These are phyloP conservation scores for Xylota segnis DNA, from an alignment of 2,888 invertebrate genomes.

Conservation along the genomic window DNA sequence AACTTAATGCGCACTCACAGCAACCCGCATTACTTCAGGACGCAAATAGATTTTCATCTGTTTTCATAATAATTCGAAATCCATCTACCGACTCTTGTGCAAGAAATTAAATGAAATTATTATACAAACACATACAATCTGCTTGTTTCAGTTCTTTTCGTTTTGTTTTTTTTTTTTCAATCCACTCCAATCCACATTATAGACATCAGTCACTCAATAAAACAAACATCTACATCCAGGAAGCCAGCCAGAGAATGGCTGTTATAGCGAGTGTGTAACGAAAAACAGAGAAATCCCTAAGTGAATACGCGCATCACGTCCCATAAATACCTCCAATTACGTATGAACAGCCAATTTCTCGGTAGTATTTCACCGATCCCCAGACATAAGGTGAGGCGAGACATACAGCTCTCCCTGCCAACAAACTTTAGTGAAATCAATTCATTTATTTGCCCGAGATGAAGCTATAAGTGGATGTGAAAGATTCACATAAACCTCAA, in stretches of 20 bases:
- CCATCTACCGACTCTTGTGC: not conserved
- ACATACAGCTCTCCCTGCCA: constrained; percentile 4
- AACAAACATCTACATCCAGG: constrained; percentile 63
- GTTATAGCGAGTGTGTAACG: not conserved
- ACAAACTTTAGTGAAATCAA: constrained; percentile 72
- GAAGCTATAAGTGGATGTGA: constrained; percentile 75
- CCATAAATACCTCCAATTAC: constrained; percentile 71
- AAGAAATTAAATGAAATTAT: constrained; percentile 19
- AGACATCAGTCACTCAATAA: constrained; percentile 72
- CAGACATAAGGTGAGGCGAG: not conserved
- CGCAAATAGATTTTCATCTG: not conserved
- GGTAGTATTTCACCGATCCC: constrained; percentile 14
- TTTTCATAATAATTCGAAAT: not conserved
- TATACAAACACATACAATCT: not conserved
- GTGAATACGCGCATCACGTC: constrained; percentile 67
- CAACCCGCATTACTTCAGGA: not conserved
- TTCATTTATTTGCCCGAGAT: constrained; percentile 75
- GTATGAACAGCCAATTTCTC: constrained; percentile 49
- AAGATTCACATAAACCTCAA: constrained; percentile 70
- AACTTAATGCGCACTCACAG: too few species aligned
- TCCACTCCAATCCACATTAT: constrained; percentile 43
- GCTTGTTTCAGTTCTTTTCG: too few species aligned
- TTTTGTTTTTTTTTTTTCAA: constrained; percentile 40
- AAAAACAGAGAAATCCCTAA: constrained; percentile 53
- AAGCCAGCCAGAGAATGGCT: constrained; percentile 23